Evolutionary conservation across 2,113 vertebrate genomes (phyloP), one percentile per base, ranked within the genome.

Genomic region (Parus major): DNA sequence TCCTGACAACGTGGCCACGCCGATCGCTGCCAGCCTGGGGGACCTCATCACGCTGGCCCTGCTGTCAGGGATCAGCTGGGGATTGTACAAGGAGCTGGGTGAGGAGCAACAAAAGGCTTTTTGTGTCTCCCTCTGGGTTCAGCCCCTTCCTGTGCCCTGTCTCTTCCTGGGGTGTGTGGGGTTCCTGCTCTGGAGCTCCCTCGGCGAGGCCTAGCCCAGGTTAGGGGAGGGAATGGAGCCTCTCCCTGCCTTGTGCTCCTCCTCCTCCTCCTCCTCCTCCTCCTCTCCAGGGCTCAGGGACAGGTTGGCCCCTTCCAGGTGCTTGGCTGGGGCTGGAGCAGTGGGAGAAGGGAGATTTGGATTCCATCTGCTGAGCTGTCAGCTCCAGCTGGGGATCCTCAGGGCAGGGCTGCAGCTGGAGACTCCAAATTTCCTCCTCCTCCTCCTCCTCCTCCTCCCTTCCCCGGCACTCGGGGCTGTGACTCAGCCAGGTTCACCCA

Each of bases 21-120:
- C 99, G 22, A 99, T 99, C 15, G 99, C 99, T 50, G 99, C 99
- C 82, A 99, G 99, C 94, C 98, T 99, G 68, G 99, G 99, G 24
- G 99, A 99, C 96, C 98, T 99, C 90, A 99, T 99, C 97, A 99
- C 99, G 13, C 97, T 99, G 97, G 98, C 99, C 4, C 97, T 99
- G 95, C 98, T 99, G 46, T 99, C 99, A 11, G 99, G 99, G 96
- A 99, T 99, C 97, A 99, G 99, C 86, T 99, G 99, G 55, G 99
- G 98, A 78, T 98, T 99, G 46, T 99, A 99, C 97, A 98, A 98
- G 92, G 98, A 99, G 93, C 97, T 99, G 78, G 98, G 99, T 99
- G 97, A 93, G 90, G 18, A 77, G 53, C 47, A 52, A 11, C 68
- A 59, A 7, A 33, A 15, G 29, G 29, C 33, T 22, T 80, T 14